Evolutionary conservation across 2,113 vertebrate genomes (phyloP), one percentile per base, ranked within the genome.

Genomic region (Pterophyllum scalare): DNA sequence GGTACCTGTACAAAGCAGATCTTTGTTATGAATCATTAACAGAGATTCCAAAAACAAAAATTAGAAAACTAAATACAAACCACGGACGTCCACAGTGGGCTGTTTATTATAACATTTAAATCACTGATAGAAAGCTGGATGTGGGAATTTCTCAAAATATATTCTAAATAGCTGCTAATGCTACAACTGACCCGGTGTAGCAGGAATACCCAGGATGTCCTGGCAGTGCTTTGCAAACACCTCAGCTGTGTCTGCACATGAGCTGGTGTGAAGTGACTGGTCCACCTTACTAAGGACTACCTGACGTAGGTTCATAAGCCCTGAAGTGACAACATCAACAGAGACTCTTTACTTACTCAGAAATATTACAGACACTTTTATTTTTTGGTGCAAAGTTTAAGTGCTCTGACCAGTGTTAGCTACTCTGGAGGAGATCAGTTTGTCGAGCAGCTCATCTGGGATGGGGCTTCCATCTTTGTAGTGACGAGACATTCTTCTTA

Each of bases 241-340:
- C 57, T 95, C 93, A 2, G 96, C 95, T 2, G 98, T 96, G 77
- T 98, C 96, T 77, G 96, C 94, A 2, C 79, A 76, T 1, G 93
- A 46, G 64, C 95, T 95, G 70, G 95, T 97, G 87, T 99, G 97
- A 20, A 99, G 93, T 1, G 92, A 93, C 86, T 98, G 98, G 92
- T 99, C 98, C 83, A 98, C 96, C 94, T 98, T 99, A 95, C 98
- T 97, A 90, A 99, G 93, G 85, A 99, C 96, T 22, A 99, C 97
- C 93, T 99, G 98, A 57, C 97, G 96, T 56, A 99, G 96, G 57
- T 97, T 99, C 96, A 99, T 94, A 87, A 98, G 91, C 61, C 98
- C 98, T 99, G 90, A 8, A 28, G 64, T 14, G 12, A 88, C 31
- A 40, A 52, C 12, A 19, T 54, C 22, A 17, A 11, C n/a, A 58